Evolutionary conservation across 2,888 invertebrate genomes (phyloP), one percentile per base, ranked within the genome.

Genomic region (Drosophila gaucha): DNA sequence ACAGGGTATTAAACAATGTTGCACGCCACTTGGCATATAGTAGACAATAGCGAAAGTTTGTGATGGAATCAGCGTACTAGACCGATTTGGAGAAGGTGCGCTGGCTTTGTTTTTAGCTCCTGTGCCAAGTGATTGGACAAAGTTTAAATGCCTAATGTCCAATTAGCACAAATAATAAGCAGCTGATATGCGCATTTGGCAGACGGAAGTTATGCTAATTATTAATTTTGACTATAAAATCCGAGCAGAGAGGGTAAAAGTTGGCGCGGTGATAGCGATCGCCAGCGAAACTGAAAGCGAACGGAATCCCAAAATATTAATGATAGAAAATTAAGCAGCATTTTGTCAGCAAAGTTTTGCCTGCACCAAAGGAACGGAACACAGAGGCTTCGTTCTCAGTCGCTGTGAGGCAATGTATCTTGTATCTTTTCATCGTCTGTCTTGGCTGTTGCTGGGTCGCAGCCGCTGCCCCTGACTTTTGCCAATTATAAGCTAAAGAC

Each of bases 401-500:
- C 28, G 28, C 24, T 26, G 39, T 33, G 28, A 38, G 38, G 35
- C 68, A 67, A 67, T 74, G 87, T 80, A 78, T 82, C 76, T 82
- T 78, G 59, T 74, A 70, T 82, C 79, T 82, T 50, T 65, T 51
- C 58, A 60, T 63, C 59, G 69, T 74, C 65, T 56, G 57, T 35
- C 56, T 51, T 30, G 28, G 39, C 12, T 50, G 46, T 58, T 47
- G 46, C 41, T 35, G 52, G 51, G 18, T 44, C 35, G 51, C 30
- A 43, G 54, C 63, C 67, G 54, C 57, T 63, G 71, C 63, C 54
- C 68, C 70, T 65, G 74, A 73, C 73, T 75, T 75, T 64, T 85
- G 84, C 87, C 84, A 85, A 85, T 85, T 85, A 85, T 84, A 85
- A 87, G 83, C 87, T 73, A 72, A 89, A 85, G 78, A 85, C 84